These are phyloP conservation scores for Arbacia lixula DNA, from an alignment of 53 echinoderm and acorn worm genomes.

Conservation along the genomic window DNA sequence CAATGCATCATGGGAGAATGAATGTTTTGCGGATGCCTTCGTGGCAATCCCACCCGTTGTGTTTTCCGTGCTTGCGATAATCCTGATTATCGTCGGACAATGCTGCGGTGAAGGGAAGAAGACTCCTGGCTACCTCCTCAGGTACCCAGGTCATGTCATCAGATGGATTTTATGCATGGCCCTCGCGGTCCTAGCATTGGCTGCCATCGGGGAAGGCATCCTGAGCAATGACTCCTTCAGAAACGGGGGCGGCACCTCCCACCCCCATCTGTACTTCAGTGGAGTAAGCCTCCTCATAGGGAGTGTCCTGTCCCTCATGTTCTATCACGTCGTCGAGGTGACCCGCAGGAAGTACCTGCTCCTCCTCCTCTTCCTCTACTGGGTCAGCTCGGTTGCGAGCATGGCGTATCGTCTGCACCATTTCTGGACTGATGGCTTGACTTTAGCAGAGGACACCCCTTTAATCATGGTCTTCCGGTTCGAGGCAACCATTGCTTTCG, in stretches of 20 bases:
- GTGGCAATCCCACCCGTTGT: constrained; percentile 27
- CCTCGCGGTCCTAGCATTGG: constrained; percentile 12
- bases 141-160: constrained; percentile 62
- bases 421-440: constrained; percentile 4
- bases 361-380: constrained; percentile 55
- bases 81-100: neutral
- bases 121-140: constrained; percentile 14
- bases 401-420: constrained; percentile 45
- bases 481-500: constrained; percentile 51
- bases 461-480: constrained; percentile 53
- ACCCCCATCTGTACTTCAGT: constrained; percentile 14
- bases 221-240: constrained; percentile 20
- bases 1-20: neutral
- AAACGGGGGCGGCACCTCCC: neutral
- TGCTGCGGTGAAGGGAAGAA: neutral
- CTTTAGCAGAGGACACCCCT: neutral
- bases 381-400: constrained; percentile 48
- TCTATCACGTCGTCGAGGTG: constrained; percentile 63
- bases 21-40: constrained; percentile 19
- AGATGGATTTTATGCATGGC: constrained; percentile 46
- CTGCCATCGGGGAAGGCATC: constrained; percentile 57
- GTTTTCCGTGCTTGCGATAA: constrained; percentile 29
- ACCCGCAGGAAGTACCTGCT: constrained; percentile 42
- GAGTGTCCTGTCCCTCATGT: constrained; percentile 42
- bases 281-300: constrained; percentile 44